Evolutionary conservation across 2,888 invertebrate genomes (phyloP).

Genomic region (Ptychoptera contaminata): DNA sequence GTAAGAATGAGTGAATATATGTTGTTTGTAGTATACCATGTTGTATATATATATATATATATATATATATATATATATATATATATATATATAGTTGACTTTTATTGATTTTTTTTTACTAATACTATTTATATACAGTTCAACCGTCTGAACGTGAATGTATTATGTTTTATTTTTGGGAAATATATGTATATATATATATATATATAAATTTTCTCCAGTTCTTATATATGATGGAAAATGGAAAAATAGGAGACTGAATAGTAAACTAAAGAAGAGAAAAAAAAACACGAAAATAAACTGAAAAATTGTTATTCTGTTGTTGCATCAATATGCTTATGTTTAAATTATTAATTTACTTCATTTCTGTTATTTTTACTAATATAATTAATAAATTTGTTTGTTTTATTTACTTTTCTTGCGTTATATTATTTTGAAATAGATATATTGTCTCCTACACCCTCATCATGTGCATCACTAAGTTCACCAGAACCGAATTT

Average conservation of each 20-base stretch:
- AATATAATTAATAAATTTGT: background rate
- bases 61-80: background rate
- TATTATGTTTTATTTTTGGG: background rate
- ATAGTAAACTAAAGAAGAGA: background rate
- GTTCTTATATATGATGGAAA: background rate
- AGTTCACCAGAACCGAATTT: conserved; percentile 22
- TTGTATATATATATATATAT: background rate
- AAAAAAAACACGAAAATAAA: background rate
- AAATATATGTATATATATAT: background rate
- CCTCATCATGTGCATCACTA: conserved; percentile 13
- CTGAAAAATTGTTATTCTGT: no score
- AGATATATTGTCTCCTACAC: conserved; percentile 12
- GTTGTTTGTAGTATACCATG: no score
- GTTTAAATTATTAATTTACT: background rate
- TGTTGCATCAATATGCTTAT: background rate
- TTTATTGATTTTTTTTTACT: background rate
- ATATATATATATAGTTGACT: background rate
- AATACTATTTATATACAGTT: background rate
- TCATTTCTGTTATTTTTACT: background rate
- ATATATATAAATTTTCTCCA: background rate
- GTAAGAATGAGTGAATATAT: no score
- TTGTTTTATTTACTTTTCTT: conserved; percentile 3
- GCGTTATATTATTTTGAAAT: no score
- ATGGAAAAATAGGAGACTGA: background rate
- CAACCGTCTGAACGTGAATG: background rate